Conservation (phyloP, 2,797 vertebrate species). For the Rhynchonycteris naso region DNA sequence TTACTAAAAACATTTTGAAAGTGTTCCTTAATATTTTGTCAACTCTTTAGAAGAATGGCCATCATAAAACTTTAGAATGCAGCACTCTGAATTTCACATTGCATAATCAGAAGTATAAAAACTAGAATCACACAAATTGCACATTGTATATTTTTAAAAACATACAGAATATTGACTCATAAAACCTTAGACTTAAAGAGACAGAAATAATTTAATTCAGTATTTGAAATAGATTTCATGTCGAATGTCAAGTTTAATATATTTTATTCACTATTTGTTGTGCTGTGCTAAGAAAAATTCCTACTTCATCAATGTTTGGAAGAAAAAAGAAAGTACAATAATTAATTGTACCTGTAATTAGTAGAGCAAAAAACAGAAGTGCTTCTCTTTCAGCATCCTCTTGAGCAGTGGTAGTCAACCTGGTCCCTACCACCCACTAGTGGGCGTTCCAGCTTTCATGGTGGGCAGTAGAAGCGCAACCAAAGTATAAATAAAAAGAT, state of each 20-base stretch:
- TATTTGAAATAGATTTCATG: background rate
- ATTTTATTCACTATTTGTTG: background rate
- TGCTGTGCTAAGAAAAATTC: background rate
- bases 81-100: background rate
- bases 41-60: background rate
- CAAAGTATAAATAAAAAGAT: no score
- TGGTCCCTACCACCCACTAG: no score
- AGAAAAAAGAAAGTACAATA: background rate
- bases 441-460: no score
- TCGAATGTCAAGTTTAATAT: background rate
- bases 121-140: background rate
- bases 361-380: background rate
- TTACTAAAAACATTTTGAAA: background rate
- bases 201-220: background rate
- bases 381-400: background rate
- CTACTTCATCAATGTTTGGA: background rate
- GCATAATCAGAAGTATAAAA: background rate
- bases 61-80: background rate
- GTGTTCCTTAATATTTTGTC: background rate
- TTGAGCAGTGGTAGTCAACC: no score
- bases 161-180: background rate
- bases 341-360: background rate
- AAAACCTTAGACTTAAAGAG: conserved; percentile 2
- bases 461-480: no score
- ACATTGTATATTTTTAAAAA: background rate